Percentiles rank a stretch among this genome's conserved stretches.
These are phyloP conservation scores for Tinamus major DNA, from an alignment of 2,797 vertebrate species.

Conservation along the genomic window DNA sequence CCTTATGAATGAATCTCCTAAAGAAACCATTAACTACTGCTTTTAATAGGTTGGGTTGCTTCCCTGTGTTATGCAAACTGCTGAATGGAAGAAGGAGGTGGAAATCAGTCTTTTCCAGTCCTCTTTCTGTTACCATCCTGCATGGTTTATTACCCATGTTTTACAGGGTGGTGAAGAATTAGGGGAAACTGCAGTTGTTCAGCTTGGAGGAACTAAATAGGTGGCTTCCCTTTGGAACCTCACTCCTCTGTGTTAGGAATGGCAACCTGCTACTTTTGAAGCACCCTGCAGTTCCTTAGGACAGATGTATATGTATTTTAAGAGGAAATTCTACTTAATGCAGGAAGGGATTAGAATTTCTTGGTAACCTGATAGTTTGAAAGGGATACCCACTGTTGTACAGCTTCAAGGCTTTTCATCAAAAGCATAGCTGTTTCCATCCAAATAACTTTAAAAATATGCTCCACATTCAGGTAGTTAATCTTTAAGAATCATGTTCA, in stretches of 20 bases:
- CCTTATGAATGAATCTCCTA: conserved; percentile 15
- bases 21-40: conserved; percentile 49
- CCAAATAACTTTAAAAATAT: not conserved
- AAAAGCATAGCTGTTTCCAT: not conserved
- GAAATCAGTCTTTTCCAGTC: conserved; percentile 11
- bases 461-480: not conserved
- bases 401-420: not conserved
- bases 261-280: conserved; percentile 16
- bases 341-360: not conserved
- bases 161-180: conserved; percentile 64
- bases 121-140: not conserved
- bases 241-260: conserved; percentile 47
- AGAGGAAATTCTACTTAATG: not conserved
- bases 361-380: not conserved
- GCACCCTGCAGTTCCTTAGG: not conserved
- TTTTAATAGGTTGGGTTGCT: conserved; percentile 57
- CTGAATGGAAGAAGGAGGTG: conserved; percentile 37
- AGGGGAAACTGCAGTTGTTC: conserved; percentile 56
- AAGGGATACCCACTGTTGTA: not conserved
- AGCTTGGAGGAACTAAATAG: conserved; percentile 55
- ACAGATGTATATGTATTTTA: not conserved
- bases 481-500: not conserved
- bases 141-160: conserved; percentile 45
- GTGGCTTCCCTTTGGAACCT: conserved; percentile 55
- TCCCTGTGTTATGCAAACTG: conserved; percentile 44